These are phyloP conservation scores for Platysternon megacephalum DNA, from an alignment of 2,113 vertebrate genomes.

Conservation along the genomic window DNA sequence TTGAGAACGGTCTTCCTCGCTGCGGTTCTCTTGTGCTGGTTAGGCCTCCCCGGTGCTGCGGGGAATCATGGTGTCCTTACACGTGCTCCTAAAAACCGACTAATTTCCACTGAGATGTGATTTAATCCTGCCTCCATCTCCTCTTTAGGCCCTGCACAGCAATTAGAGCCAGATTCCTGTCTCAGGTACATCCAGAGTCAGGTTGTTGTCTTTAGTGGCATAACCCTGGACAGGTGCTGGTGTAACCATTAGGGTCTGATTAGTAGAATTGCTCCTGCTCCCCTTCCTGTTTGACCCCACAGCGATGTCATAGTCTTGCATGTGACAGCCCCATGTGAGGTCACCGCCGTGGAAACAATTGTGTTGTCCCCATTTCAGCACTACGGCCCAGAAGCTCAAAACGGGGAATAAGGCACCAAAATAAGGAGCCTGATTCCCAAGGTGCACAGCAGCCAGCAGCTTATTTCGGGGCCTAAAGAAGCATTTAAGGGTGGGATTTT, in stretches of 20 bases:
- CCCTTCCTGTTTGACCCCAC: neutral
- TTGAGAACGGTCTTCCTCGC: neutral
- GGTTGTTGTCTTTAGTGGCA: neutral
- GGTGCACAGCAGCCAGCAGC: neutral
- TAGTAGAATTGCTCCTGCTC: neutral
- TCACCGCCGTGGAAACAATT: neutral
- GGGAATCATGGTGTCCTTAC: neutral
- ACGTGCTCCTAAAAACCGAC: neutral
- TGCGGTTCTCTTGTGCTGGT: neutral
- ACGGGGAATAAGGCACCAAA: neutral
- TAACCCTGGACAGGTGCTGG: neutral
- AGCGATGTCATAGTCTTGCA: neutral
- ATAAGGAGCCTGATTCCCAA: neutral
- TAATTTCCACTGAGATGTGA: neutral
- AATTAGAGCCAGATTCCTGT: too few relatives aligned
- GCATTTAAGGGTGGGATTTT: neutral
- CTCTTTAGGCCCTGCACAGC: neutral
- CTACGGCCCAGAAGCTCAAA: neutral
- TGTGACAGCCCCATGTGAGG: neutral
- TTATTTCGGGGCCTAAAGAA: neutral
- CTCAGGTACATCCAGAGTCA: too few relatives aligned
- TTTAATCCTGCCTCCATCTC: neutral
- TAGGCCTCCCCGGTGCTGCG: neutral
- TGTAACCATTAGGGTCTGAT: neutral
- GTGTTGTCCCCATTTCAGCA: neutral